Evolutionary conservation across 2,797 vertebrate genomes (phyloP), one percentile per base, ranked within the genome.

Genomic region (Synanceia verrucosa): DNA sequence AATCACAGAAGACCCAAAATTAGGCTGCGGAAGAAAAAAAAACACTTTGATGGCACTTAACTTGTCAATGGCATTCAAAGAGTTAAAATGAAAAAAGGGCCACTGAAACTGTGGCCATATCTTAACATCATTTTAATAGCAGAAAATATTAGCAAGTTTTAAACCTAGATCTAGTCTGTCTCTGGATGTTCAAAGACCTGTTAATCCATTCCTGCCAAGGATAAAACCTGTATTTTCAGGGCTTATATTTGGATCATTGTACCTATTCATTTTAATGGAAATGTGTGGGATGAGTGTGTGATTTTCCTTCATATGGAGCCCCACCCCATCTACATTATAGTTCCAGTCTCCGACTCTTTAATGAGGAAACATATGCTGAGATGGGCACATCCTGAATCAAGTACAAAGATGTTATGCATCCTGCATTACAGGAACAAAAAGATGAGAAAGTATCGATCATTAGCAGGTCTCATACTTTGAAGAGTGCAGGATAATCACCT

Each of bases 391-490:
- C 56, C 71, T 81, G 65, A 84, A 77, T 81, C 66, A 79, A 87
- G 79, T 69, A 67, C 61, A 79, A 56, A 86, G 66, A 86, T 80
- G 79, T 79, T 82, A 58, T 83, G 69, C 84, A 81, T 80, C 76
- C 62, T 75, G 79, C 80, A 81, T 88, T 84, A 84, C 57, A 67
- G 72, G 73, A 59, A 84, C 60, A 72, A 66, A 75, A 79, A 84
- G 70, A 86, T 73, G 75, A 83, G 43, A 74, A 81, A 76, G 60
- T 88, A 89, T 88, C 77, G 90, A 91, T 88, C 83, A 88, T 73
- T 61, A 66, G 72, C 65, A 73, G 64, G 66, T 74, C 59, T 81
- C 31, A 43, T 68, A 73, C 81, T 83, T 84, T 83, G 76, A 88
- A 80, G 79, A 83, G 79, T 73, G 76, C 74, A 47, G 69, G 50